Base-by-base conservation (phyloP, 2,888 invertebrate species). In the Philaethria dido region DNA sequence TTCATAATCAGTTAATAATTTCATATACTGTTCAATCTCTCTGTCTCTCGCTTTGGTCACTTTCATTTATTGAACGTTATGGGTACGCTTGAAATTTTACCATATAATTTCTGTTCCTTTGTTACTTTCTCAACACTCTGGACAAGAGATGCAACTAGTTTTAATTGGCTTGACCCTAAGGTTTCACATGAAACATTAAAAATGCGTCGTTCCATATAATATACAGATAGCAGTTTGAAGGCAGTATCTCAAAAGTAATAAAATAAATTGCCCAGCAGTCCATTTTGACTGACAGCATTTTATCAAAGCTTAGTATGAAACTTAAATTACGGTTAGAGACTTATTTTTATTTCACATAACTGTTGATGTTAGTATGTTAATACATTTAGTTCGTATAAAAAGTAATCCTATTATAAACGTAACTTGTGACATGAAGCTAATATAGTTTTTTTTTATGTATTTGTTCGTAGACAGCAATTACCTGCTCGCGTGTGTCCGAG, bases 401-500 rank as follows among this genome's bases (percentile, higher is more conserved):
- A 42, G 25, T 60, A 45, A 33, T 45, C 45, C 60, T 29, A 47
- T 60, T 60, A 60, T 33, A 1, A 18, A 47, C 20, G 22, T 54
- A 52, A 57, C 45, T 13, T 55, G 62, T 68, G 60, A 29, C 36
- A 42, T 16, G 39, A 60, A 20, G 47, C 13, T 65, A 65, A 52
- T 47, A 33, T 44, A 42, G n/a, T 18, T 52, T 47, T 54, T 55
- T 33, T 20, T 54, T n/a, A 59, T 52, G 65, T 65, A 60, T 78
- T 73, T 84, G 81, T 83, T 93, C 91, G 78, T 94, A 97, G 99
- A 99, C 93, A 95, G 96, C 77, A 96, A 96, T 89, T 97, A 96
- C 87, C 94, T 99, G 75, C 92, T 99, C 80, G 96, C 97, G 80
- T 99, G 99, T 85, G 97, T 98, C 63, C 94, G 99, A 78, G 99